phyloP scores from a whole-genome alignment of 1,140 invertebrate genomes.

The Ladona fulva region DNA sequence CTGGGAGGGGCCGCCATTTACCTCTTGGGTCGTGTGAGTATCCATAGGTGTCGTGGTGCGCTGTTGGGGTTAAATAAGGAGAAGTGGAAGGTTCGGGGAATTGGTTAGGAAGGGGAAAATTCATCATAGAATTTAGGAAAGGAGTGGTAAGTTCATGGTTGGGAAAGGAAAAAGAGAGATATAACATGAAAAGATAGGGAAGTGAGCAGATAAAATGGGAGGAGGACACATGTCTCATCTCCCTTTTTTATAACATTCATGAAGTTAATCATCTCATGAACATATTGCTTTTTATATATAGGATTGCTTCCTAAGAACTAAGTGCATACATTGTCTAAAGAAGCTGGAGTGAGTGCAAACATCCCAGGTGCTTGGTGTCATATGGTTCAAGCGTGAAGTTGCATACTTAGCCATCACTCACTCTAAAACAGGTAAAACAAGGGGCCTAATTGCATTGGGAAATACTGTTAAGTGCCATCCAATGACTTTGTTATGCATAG shows the following conservation, averaged over 20 bases:
- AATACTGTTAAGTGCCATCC: too few species aligned
- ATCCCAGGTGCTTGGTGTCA: not conserved
- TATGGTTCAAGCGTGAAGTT: not conserved
- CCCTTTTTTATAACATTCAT: not conserved
- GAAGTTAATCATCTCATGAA: not conserved
- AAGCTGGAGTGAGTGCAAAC: not conserved
- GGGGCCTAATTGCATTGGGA: too few species aligned
- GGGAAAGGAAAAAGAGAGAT: too few species aligned
- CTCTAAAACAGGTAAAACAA: not conserved
- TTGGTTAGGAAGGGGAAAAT: not conserved
- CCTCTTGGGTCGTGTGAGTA: conserved; percentile 6
- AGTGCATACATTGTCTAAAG: not conserved
- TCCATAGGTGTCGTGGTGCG: conserved; percentile 6
- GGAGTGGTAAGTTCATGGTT: too few species aligned
- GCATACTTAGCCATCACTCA: conserved; percentile 8
- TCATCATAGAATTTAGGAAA: too few species aligned
- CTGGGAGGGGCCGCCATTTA: not conserved
- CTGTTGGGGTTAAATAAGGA: not conserved
- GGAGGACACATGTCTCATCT: not conserved
- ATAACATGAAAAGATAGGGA: too few species aligned
- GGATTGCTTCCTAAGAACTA: not conserved
- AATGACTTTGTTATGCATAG: too few species aligned
- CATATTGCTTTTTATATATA: not conserved
- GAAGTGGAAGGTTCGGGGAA: not conserved
- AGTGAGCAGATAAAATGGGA: too few species aligned